Evolutionary conservation across 2,888 invertebrate species (phyloP), one percentile per base, ranked within the genome.

Genomic region (Chymomyza caudatula): DNA sequence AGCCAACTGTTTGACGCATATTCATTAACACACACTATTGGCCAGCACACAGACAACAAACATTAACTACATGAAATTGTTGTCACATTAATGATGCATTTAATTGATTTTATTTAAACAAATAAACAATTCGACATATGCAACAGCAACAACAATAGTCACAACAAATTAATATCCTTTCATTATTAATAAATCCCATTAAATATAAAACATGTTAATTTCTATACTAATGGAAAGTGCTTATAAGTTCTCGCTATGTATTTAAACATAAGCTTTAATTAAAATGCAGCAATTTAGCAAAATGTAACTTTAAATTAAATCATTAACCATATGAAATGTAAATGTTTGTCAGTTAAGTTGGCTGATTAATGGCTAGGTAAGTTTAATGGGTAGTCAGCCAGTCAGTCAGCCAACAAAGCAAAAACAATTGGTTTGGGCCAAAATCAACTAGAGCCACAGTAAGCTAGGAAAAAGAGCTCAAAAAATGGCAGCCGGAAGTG

Each of bases 401-500:
- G 25, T 25, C 25, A 25, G 25, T 25, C 29, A 11, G 29, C 29
- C 29, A 37, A 37, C 11, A 37, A 37, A 37, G 29, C 5, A 37
- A 37, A 37, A 11, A 29, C 6, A 29, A 4, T 4, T 29, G 29
- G 29, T 3, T 8, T 4, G 8, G 8, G 2, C n/a, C n/a, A 15
- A 23, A 52, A 23, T 11, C 2, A 59, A 58, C 29, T 51, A 52
- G 13, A 51, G 22, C 19, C 22, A 51, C 4, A 51, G 19, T 2
- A 4, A 11, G 22, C 22, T 20, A 51, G 22, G 11, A 51, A 51
- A 2, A 0, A 51, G 19, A 19, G 19, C 19, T 15, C 4, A 51
- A 17, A 51, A 51, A 71, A 67, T 77, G 78, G 76, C 78, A 74
- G 75, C 74, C 77, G 83, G 83, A 83, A 83, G 74, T 81, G 83